These are phyloP conservation scores for Myotis findleyi DNA, from an alignment of 2,797 vertebrate genomes.

Conservation along the genomic window DNA sequence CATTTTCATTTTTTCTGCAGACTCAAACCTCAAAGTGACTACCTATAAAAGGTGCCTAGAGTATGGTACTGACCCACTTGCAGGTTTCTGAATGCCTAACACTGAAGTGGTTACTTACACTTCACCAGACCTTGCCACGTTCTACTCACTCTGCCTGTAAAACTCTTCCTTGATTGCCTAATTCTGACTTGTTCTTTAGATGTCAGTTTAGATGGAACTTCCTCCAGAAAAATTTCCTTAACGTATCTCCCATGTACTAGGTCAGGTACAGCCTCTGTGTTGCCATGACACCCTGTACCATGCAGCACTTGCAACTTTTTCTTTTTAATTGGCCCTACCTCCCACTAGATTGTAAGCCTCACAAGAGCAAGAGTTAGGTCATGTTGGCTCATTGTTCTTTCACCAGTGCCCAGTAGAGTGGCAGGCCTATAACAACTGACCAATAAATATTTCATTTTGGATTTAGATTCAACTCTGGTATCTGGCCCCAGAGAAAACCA, in stretches of 20 bases:
- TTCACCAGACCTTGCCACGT: not conserved
- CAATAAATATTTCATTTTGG: constrained; percentile 1
- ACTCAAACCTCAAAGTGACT: not conserved
- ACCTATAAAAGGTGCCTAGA: not conserved
- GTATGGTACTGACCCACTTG: not conserved
- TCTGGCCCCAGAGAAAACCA: not conserved
- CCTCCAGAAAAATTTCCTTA: not conserved
- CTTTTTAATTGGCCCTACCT: not conserved
- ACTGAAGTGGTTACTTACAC: not conserved
- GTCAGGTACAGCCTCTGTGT: not conserved
- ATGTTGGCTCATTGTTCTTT: not conserved
- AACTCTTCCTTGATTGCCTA: not conserved
- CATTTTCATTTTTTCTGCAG: not conserved
- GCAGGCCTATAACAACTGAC: not conserved
- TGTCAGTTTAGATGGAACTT: not conserved
- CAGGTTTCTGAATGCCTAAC: not conserved
- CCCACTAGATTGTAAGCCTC: not conserved
- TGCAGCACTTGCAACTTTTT: not conserved
- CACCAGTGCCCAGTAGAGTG: not conserved
- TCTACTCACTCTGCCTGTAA: not conserved
- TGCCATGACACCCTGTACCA: not conserved
- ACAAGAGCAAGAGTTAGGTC: not conserved
- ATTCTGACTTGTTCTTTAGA: not conserved
- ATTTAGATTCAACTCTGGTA: constrained; percentile 6
- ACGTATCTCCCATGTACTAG: not conserved